Base-by-base conservation (phyloP, 2,113 vertebrate species). In the Raja brachyura region DNA sequence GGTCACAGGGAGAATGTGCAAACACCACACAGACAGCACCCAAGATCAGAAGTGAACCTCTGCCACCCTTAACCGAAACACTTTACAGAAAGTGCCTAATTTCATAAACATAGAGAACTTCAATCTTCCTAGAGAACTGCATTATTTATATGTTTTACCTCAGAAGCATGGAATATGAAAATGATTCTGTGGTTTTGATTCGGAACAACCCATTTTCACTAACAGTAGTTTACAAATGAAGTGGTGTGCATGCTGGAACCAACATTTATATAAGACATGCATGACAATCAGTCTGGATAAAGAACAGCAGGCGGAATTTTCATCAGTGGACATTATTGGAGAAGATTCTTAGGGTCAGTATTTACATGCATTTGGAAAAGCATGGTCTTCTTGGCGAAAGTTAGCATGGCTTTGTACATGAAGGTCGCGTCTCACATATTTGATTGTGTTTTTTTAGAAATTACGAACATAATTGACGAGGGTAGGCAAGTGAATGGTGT, bases 181-280 rank as follows among this genome's bases (percentile, higher is more conserved):
- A 77, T 33, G 28, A 77, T 33, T 33, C 75, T 13, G 31, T 77
- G 75, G 0, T 14, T 77, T 77, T 77, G 25, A 33, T 9, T 13
- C 70, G 22, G n/a, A 77, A 77, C n/a, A 77, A 77, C n/a, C n/a
- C n/a, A 77, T 77, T 77, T 33, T 33, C 75, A 77, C 75, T 77
- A 77, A 3, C 75, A 77, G 75, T 14, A 77, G n/a, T 77, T 77
- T 77, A 77, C n/a, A 33, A 77, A 31, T 77, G 13, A 31, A 33
- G 1, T n/a, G 7, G 28, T 8, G 28, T 31, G 75, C n/a, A 31
- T 31, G 9, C 28, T 76, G 28, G 28, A 13, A 76, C 28, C n/a
- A 76, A 76, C 7, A n/a, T 7, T 76, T 1, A 76, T 10, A n/a
- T 76, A 31, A 76, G 31, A 33, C 75, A 77, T 33, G n/a, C 31